phyloP scores from a whole-genome alignment of 2,113 vertebrate genomes.

The Dipodomys spectabilis region DNA sequence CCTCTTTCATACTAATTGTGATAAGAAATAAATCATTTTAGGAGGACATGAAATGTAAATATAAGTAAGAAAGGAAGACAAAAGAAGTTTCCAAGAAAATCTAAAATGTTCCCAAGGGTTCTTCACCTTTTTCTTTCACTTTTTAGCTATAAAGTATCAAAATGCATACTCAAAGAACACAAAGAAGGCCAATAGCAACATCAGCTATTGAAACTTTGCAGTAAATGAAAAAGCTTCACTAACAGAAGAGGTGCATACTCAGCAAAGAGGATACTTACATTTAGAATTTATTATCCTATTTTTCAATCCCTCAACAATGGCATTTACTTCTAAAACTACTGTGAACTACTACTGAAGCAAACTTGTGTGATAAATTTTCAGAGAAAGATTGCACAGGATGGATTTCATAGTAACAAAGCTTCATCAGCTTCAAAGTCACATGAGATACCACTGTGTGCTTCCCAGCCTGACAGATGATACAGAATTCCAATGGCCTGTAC shows the following conservation, averaged over 20 bases:
- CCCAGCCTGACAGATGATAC: not conserved
- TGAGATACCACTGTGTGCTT: not conserved
- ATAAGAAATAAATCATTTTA: not conserved
- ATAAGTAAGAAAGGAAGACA: not conserved
- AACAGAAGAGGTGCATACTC: not conserved
- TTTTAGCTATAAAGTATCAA: slow-evolving; percentile 18
- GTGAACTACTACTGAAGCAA: not conserved
- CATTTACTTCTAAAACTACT: not conserved
- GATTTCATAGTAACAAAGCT: not conserved
- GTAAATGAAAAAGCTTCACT: slow-evolving; percentile 9
- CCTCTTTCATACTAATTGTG: not conserved
- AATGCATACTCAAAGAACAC: slow-evolving; percentile 20
- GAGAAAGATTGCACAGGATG: not conserved
- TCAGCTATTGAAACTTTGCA: slow-evolving; percentile 8
- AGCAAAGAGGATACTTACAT: not conserved
- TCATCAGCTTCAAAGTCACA: not conserved
- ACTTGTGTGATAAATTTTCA: not conserved
- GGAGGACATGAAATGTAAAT: not conserved
- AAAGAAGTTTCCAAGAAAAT: slow-evolving; percentile 36
- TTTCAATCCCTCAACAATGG: not conserved
- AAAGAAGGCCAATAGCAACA: not conserved
- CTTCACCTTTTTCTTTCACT: slow-evolving; percentile 12
- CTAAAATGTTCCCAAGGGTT: not conserved
- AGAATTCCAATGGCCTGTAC: not conserved
- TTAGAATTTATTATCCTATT: not conserved